These are phyloP conservation scores for Apodemia zela DNA, from an alignment of 2,888 invertebrate genomes.

Conservation along the genomic window DNA sequence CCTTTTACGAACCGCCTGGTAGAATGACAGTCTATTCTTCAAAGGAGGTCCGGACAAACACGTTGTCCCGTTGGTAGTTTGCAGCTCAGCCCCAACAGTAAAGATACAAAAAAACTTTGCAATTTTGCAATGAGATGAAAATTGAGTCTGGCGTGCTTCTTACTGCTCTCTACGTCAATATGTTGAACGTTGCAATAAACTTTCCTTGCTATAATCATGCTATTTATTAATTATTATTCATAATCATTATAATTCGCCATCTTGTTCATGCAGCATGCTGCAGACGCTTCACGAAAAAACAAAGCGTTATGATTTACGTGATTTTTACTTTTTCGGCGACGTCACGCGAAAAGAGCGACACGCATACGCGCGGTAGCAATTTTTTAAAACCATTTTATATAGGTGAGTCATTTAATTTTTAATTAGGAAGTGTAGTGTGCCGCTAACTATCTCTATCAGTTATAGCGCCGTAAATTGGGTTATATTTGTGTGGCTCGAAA, in stretches of 20 bases:
- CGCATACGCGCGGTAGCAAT: background rate
- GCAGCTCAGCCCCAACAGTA: too few relatives aligned
- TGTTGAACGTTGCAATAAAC: background rate
- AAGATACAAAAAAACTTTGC: too few relatives aligned
- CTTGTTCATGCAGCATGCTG: conserved; percentile 6
- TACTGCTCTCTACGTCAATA: background rate
- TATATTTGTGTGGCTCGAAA: too few relatives aligned
- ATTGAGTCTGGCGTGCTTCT: background rate
- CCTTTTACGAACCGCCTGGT: too few relatives aligned
- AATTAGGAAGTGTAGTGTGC: background rate
- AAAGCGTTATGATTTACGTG: background rate
- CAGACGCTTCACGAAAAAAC: conserved; percentile 5
- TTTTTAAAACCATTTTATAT: background rate
- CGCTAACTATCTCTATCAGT: too few relatives aligned
- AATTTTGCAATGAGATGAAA: too few relatives aligned
- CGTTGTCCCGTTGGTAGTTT: too few relatives aligned
- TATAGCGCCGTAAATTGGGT: too few relatives aligned
- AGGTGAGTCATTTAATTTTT: background rate
- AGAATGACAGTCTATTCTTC: too few relatives aligned
- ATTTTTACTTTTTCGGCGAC: conserved; percentile 14
- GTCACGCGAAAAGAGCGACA: conserved; percentile 2
- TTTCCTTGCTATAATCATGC: conserved; percentile 1
- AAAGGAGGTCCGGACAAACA: too few relatives aligned
- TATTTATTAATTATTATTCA: conserved; percentile 13
- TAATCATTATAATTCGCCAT: conserved; percentile 9